Conservation (phyloP, 37 sponge, comb jelly and placozoan species). For the Geodia barretti region DNA sequence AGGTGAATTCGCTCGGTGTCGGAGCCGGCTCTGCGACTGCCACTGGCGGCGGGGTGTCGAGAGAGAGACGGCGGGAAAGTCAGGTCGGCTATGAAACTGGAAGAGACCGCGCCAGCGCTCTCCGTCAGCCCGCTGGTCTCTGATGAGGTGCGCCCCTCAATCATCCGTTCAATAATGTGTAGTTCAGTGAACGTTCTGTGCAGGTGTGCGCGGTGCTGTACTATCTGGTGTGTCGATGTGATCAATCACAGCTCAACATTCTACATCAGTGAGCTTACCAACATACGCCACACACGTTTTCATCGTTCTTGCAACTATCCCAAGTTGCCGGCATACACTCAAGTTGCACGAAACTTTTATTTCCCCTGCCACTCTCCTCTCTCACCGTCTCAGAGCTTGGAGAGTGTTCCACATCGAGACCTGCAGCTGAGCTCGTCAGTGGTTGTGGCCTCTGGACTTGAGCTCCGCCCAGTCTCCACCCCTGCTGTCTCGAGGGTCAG, state of each 20-base stretch:
- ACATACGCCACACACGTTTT: neutral
- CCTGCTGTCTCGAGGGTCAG: constrained; percentile 28
- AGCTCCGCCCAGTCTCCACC: constrained; percentile 55
- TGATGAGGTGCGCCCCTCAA: constrained; percentile 30
- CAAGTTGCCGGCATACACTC: too few species aligned
- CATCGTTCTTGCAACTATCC: too few species aligned
- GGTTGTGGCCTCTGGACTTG: neutral
- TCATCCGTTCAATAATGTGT: neutral
- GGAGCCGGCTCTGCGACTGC: constrained; percentile 10
- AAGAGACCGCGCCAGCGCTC: constrained; percentile 49
- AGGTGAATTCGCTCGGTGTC: constrained; percentile 31
- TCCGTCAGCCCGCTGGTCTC: constrained; percentile 44
- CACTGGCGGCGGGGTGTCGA: constrained; percentile 6
- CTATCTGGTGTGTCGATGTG: constrained; percentile 42
- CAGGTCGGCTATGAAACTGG: constrained; percentile 49
- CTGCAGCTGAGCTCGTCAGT: constrained; percentile 11
- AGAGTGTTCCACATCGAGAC: constrained; percentile 55
- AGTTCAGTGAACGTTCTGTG: neutral
- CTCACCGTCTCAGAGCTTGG: constrained; percentile 30
- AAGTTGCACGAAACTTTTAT: too few species aligned
- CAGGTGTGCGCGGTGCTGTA: constrained; percentile 50
- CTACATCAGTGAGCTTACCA: constrained; percentile 51
- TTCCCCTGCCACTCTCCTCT: neutral
- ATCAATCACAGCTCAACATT: constrained; percentile 50
- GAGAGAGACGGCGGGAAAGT: constrained; percentile 41